Percentiles rank a stretch among this genome's conserved stretches.
Evolutionary conservation across 1,140 invertebrate species (phyloP).

Genomic region (Macrosteles quadrilineatus): DNA sequence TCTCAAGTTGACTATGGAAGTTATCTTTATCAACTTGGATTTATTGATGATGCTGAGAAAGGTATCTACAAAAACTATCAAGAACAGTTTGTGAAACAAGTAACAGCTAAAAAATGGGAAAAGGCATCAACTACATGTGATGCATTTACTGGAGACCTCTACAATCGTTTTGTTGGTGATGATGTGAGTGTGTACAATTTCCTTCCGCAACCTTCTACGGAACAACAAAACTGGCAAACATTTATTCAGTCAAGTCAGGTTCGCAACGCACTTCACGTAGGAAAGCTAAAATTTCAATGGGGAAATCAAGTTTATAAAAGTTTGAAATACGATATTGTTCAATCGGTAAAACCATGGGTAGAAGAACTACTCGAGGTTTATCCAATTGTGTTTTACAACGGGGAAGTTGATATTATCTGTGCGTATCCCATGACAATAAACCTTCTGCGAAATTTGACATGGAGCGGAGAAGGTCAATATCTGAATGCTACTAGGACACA

Average conservation of each 20-base stretch:
- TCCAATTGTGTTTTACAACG: conserved; percentile 73
- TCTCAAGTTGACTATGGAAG: conserved; percentile 79
- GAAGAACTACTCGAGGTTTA: conserved; percentile 67
- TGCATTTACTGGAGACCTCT: conserved; percentile 45
- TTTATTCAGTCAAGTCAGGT: conserved; percentile 62
- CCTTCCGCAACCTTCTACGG: conserved; percentile 48
- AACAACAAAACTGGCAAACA: conserved; percentile 48
- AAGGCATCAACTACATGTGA: not conserved
- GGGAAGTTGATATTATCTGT: conserved; percentile 84
- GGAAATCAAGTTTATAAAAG: conserved; percentile 62
- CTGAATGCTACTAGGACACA: conserved; percentile 47
- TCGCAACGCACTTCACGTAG: conserved; percentile 78
- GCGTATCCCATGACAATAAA: conserved; percentile 75
- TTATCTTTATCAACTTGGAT: conserved; percentile 78
- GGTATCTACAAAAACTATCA: conserved; percentile 38
- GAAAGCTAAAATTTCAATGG: conserved; percentile 65
- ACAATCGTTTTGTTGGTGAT: conserved; percentile 72
- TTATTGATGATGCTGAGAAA: conserved; percentile 51
- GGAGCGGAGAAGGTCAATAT: conserved; percentile 50
- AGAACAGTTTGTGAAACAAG: not conserved
- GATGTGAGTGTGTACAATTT: conserved; percentile 76
- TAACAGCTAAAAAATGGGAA: conserved; percentile 57
- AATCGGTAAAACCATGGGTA: conserved; percentile 76
- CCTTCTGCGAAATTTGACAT: conserved; percentile 58
- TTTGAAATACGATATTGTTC: conserved; percentile 77